phyloP scores from a whole-genome alignment of 2,113 vertebrate species.

The Cnemophilus loriae region DNA sequence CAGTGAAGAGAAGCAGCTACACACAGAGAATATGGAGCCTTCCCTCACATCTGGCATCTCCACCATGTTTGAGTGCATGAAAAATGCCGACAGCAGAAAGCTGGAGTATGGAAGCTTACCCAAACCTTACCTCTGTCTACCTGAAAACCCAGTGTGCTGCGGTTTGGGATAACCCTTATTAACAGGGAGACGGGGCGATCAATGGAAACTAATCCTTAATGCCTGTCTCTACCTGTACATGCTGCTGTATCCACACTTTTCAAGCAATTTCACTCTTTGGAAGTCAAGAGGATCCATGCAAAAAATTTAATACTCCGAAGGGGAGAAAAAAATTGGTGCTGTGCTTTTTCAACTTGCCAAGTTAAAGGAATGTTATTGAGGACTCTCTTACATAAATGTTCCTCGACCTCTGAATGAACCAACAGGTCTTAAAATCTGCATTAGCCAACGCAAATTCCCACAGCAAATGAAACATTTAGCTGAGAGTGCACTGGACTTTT shows the following conservation, averaged over 20 bases:
- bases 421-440: constrained; percentile 72
- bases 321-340: constrained; percentile 14
- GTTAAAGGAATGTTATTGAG: constrained; percentile 65
- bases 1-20: neutral
- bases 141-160: neutral
- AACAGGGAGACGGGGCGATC: neutral
- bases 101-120: neutral
- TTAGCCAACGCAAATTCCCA: constrained; percentile 67
- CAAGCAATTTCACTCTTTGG: constrained; percentile 4
- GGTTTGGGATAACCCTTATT: neutral
- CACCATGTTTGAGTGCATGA: neutral
- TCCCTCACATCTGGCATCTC: neutral
- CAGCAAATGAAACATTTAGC: constrained; percentile 57
- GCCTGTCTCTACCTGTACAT: neutral
- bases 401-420: constrained; percentile 70
- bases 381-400: constrained; percentile 67
- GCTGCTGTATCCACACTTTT: neutral
- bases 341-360: constrained; percentile 46
- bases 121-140: neutral
- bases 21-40: fast-evolving
- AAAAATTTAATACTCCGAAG: constrained; percentile 47
- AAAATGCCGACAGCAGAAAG: neutral
- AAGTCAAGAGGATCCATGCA: constrained; percentile 31
- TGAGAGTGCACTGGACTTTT: neutral
- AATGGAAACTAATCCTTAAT: neutral